A percentile compares a stretch with the other conserved stretches of the same genome.
These are phyloP conservation scores for Spisula subtruncata DNA, from an alignment of 2,888 invertebrate species.

Conservation along the genomic window DNA sequence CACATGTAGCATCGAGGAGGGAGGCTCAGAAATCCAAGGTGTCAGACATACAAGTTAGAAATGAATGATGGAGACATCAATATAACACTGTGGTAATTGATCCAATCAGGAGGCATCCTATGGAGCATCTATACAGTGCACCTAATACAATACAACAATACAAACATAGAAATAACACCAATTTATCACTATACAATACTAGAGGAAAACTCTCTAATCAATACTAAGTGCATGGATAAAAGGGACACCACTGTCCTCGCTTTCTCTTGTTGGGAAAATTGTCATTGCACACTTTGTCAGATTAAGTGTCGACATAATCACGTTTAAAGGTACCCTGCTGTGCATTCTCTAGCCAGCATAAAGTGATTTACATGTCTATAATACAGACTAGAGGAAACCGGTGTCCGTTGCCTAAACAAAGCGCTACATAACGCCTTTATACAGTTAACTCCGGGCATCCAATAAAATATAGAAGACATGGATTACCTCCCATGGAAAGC, in stretches of 20 bases:
- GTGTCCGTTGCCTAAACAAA: no score
- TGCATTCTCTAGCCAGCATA: not conserved
- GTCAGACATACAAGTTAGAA: slow-evolving; percentile 6
- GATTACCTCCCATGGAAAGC: no score
- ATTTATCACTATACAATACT: not conserved
- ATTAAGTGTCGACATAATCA: no score
- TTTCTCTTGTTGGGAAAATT: no score
- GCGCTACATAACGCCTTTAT: no score
- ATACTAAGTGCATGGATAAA: not conserved
- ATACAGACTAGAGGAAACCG: not conserved
- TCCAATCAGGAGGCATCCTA: not conserved
- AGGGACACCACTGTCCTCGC: not conserved
- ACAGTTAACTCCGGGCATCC: no score
- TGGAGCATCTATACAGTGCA: not conserved
- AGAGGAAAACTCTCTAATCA: not conserved
- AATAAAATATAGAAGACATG: no score
- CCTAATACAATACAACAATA: slow-evolving; percentile 22
- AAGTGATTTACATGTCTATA: not conserved
- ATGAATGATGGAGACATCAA: slow-evolving; percentile 10
- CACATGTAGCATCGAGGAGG: no score
- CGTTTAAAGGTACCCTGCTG: no score
- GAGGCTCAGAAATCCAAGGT: not conserved
- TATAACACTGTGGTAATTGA: slow-evolving; percentile 22
- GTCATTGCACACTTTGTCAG: no score
- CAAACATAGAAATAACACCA: not conserved